Percentiles rank a stretch among this genome's conserved stretches.
phyloP scores from a whole-genome alignment of 2,888 invertebrate species.

The Aphodius granarius region DNA sequence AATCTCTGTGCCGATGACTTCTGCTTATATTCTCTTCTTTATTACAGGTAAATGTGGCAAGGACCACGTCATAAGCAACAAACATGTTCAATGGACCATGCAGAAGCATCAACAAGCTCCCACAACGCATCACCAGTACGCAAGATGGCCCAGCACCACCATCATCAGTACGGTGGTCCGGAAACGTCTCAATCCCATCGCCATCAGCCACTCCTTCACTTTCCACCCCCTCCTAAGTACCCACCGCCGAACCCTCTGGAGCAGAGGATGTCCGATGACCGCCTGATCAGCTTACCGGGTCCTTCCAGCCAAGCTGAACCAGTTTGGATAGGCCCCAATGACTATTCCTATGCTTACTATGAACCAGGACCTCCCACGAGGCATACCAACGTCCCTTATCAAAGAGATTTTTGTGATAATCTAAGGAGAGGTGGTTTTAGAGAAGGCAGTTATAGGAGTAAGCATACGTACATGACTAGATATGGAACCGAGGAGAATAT shows the following conservation, averaged over 20 bases:
- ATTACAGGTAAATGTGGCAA: constrained; percentile 50
- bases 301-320: constrained; percentile 43
- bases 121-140: constrained; percentile 12
- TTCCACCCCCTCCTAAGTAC: constrained; percentile 74
- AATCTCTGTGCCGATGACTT: no score
- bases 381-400: constrained; percentile 65
- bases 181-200: constrained; percentile 35
- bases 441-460: constrained; percentile 49
- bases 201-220: constrained; percentile 64
- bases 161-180: constrained; percentile 23
- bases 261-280: constrained; percentile 47
- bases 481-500: constrained; percentile 86
- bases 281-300: constrained; percentile 44
- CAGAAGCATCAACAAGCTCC: constrained; percentile 30
- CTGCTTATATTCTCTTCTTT: constrained; percentile 6
- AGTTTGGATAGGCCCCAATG: constrained; percentile 51
- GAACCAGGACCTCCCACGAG: constrained; percentile 67
- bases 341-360: constrained; percentile 84
- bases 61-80: constrained; percentile 43
- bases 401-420: constrained; percentile 46
- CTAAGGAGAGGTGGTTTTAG: constrained; percentile 48
- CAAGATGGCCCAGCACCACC: neutral
- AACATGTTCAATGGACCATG: constrained; percentile 45
- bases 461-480: constrained; percentile 49
- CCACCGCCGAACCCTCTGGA: constrained; percentile 58